Conservation (phyloP, 1,140 invertebrate species). For the Anthonomus grandis region DNA sequence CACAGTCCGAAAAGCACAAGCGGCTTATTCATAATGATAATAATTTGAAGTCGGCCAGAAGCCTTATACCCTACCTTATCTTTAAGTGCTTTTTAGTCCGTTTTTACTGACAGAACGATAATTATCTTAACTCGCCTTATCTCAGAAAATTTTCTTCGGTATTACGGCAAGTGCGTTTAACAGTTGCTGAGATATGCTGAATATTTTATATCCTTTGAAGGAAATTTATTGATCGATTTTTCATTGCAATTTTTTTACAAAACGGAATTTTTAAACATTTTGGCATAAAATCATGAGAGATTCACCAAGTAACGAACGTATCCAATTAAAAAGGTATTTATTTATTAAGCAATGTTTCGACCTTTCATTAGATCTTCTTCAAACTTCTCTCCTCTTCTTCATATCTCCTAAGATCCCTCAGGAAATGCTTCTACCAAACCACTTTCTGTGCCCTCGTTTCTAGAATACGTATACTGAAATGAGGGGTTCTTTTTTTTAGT, state of each 20-base stretch:
- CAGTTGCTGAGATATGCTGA: neutral
- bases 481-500: no score
- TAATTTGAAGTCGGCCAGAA: conserved; percentile 22
- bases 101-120: conserved; percentile 16
- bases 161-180: neutral
- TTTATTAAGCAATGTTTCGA: no score
- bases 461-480: no score
- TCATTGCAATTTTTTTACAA: neutral
- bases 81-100: conserved; percentile 15
- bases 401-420: no score
- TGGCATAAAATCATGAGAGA: neutral
- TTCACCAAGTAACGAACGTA: no score
- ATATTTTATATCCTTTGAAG: no score
- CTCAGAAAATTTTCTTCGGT: conserved; percentile 6
- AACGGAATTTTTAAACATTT: neutral
- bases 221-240: no score
- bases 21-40: conserved; percentile 20
- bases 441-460: no score
- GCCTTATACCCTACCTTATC: conserved; percentile 21
- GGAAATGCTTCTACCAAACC: no score
- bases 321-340: no score
- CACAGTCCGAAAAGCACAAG: conserved; percentile 22
- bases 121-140: conserved; percentile 18
- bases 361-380: no score
- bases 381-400: no score